Evolutionary conservation across 2,888 invertebrate species (phyloP), one percentile per base, ranked within the genome.

Genomic region (Amiota mariae): DNA sequence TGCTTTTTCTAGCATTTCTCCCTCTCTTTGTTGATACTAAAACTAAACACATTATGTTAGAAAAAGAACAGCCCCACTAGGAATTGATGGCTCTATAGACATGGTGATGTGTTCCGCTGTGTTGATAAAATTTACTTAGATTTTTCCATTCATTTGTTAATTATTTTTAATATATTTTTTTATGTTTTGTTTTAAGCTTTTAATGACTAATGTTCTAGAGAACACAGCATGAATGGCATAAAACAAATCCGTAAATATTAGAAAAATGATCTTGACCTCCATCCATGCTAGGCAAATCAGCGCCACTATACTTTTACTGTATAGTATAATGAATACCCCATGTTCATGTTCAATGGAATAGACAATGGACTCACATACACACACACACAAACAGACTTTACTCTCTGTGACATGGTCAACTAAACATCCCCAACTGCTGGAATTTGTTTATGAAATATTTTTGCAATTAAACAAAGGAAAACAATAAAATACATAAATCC

Each of bases 231-330:
- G 59, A 59, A 59, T 59, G 36, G 36, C 36, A 15, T 59, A 15
- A 59, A 59, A 59, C 59, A 59, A 59, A 59, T 18, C 59, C 59
- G 59, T 59, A 59, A 66, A 66, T 36, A 36, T 47, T 66, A 49
- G 36, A 36, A 63, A 63, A 63, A 15, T 66, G 66, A 15, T 66
- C 48, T 68, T 68, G 67, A 68, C 67, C 67, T 68, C 67, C 67
- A 68, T 24, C 67, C 59, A 20, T 18, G 20, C 47, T 48, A 15
- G n/a, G 66, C 66, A 11, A 15, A 15, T 54, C 46, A 47, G 15
- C 11, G 54, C 24, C 49, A 49, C 24, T 24, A 24, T 24, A 24
- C 24, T 24, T 24, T 24, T 24, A 18, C 49, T 36, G 36, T 36
- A 36, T 24, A 57, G 12, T 24, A n/a, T n/a, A n/a, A n/a, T n/a